Conservation (phyloP, 2,888 invertebrate genomes). For the Hoplodrina blanda region DNA sequence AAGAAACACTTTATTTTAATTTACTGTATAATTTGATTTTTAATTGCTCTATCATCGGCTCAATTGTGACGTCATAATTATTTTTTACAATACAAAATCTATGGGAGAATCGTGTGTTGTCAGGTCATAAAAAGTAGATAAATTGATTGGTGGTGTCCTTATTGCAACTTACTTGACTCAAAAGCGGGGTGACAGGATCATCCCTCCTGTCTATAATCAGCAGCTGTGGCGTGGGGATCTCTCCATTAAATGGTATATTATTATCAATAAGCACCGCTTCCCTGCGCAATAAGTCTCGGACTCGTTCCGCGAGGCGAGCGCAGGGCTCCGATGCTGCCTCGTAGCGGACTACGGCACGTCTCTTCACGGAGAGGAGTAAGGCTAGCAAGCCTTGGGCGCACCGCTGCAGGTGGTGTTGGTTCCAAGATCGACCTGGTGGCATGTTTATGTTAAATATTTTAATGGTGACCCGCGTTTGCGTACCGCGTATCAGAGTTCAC, state of each 20-base stretch:
- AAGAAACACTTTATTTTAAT: too few species aligned
- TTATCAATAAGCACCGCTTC: slow-evolving; percentile 97
- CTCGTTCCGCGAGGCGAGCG: slow-evolving; percentile 95
- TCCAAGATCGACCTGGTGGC: slow-evolving; percentile 93
- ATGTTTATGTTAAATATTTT: background rate
- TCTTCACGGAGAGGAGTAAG: slow-evolving; percentile 96
- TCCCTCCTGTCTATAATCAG: slow-evolving; percentile 97
- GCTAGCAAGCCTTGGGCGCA: slow-evolving; percentile 96
- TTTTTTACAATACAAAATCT: too few species aligned
- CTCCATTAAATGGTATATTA: slow-evolving; percentile 94
- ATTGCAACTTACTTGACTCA: slow-evolving; percentile 94
- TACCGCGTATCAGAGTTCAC: background rate
- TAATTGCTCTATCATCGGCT: too few species aligned
- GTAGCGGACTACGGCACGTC: slow-evolving; percentile 96
- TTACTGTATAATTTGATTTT: too few species aligned
- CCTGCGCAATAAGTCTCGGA: slow-evolving; percentile 96
- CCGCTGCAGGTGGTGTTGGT: slow-evolving; percentile 94
- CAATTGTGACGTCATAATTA: too few species aligned
- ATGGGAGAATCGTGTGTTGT: too few species aligned
- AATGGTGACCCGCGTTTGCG: background rate
- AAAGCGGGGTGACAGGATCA: slow-evolving; percentile 98
- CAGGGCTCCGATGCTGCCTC: slow-evolving; percentile 96
- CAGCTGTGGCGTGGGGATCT: slow-evolving; percentile 94
- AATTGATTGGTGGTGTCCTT: too few species aligned
- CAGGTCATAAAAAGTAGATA: too few species aligned